Base-by-base conservation (phyloP, 1,140 invertebrate genomes). In the Tetramorium simillimum region DNA sequence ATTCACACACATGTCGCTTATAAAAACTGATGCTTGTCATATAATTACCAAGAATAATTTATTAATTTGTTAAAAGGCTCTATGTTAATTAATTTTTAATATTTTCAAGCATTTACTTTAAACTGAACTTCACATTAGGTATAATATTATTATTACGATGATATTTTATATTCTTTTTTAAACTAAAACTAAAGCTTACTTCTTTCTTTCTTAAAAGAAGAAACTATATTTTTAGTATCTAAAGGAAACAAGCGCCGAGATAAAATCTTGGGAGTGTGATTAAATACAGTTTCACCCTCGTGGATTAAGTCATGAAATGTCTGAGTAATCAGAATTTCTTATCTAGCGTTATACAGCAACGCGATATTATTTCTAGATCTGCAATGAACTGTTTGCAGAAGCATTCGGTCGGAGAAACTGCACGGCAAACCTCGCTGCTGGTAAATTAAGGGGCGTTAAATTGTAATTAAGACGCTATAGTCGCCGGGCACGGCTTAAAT, bases 401-500 rank as follows among this genome's bases (percentile, higher is more conserved):
- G 40, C 21, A 16, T 69, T 69, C 24, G 67, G 53, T 37, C 80
- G 24, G 7, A 46, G 69, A 73, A 78, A 56, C 53, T 73, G 69
- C 37, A 58, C n/a, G 40, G 53, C 51, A 51, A 69, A 80, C 46
- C 65, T 72, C 53, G 69, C 67, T 75, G 46, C 80, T 62, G 65
- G 37, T 72, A 84, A 84, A 84, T 84, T 84, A 84, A 75, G 28
- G 40, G 40, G 53, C 69, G 80, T 84, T 84, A 84, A 84, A 84
- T 73, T 75, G 67, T 73, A 84, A 84, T 84, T 84, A 84, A 84
- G 80, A 84, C n/a, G 53, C 69, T 46, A 75, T 84, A 84, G 80
- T 84, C 69, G 28, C 24, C 40, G 53, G 53, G 80, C 69, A 46
- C 69, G 43, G 69, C 69, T 84, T 84, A 73, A 84, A 73, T 84